Percentiles rank a stretch among this genome's conserved stretches.
Evolutionary conservation across 1,140 invertebrate species (phyloP).

Genomic region (Globodera ellingtonae): DNA sequence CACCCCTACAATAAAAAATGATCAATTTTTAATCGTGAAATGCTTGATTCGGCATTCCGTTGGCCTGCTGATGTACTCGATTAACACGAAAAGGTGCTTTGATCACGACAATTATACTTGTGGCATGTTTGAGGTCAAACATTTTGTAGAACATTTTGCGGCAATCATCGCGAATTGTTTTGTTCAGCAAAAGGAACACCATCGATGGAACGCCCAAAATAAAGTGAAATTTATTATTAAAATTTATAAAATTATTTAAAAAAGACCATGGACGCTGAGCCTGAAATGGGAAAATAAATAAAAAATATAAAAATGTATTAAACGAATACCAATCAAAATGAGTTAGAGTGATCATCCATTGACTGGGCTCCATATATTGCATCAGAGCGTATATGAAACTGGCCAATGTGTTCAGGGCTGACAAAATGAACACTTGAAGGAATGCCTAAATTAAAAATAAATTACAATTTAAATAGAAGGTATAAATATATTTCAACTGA

Average conservation of each 20-base stretch:
- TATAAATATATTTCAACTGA: too few species aligned
- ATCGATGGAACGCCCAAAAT: conserved; percentile 4
- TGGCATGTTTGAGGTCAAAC: not conserved
- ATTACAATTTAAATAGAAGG: not conserved
- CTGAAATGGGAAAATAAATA: conserved; percentile 1
- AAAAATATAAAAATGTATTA: not conserved
- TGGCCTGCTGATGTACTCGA: too few species aligned
- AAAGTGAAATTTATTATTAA: not conserved
- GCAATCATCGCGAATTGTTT: conserved; percentile 23
- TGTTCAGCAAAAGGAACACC: conserved; percentile 10
- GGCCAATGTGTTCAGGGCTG: conserved; percentile 1
- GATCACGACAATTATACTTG: too few species aligned
- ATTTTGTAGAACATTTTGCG: not conserved
- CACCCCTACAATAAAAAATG: too few species aligned
- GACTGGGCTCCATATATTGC: not conserved
- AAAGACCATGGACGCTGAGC: conserved; percentile 12
- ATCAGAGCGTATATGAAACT: conserved; percentile 1
- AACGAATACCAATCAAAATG: conserved; percentile 17
- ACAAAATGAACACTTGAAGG: conserved; percentile 17
- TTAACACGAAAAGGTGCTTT: too few species aligned
- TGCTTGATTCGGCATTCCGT: too few species aligned
- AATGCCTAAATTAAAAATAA: conserved; percentile 9
- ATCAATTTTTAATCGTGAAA: too few species aligned
- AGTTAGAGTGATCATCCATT: conserved; percentile 18
- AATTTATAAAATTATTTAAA: not conserved